These are phyloP conservation scores for Amblyteles armatorius DNA, from an alignment of 2,888 invertebrate genomes.

Conservation along the genomic window DNA sequence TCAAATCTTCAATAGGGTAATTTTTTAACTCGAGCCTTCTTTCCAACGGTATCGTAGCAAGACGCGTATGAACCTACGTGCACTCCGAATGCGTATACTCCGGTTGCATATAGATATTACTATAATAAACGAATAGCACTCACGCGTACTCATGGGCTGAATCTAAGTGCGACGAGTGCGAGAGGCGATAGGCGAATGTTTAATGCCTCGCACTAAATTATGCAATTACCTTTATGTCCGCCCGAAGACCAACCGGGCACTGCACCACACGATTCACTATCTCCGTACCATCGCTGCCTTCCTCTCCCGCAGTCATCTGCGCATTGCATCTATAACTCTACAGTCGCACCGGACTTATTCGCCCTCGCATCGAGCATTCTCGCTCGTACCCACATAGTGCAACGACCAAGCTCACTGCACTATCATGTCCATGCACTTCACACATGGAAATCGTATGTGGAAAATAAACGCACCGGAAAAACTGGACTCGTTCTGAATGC, in stretches of 20 bases:
- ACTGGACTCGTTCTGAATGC: not conserved
- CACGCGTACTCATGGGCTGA: slow-evolving; percentile 42
- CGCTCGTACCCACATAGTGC: slow-evolving; percentile 21
- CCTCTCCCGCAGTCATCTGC: slow-evolving; percentile 46
- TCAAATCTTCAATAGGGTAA: not conserved
- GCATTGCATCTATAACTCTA: slow-evolving; percentile 46
- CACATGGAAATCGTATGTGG: slow-evolving; percentile 4
- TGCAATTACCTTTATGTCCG: slow-evolving; percentile 80
- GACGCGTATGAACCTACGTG: slow-evolving; percentile 24
- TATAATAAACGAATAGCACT: slow-evolving; percentile 53
- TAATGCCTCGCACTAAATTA: slow-evolving; percentile 80
- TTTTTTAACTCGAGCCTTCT: not conserved
- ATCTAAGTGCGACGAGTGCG: slow-evolving; percentile 63
- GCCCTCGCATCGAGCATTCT: slow-evolving; percentile 29
- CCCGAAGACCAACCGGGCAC: slow-evolving; percentile 69
- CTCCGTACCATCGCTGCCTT: slow-evolving; percentile 40
- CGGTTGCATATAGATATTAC: slow-evolving; percentile 57
- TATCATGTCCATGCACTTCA: not conserved
- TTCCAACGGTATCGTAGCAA: slow-evolving; percentile 10
- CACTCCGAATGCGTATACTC: slow-evolving; percentile 60
- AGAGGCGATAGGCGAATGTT: slow-evolving; percentile 76
- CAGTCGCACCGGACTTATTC: slow-evolving; percentile 18
- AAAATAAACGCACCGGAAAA: not conserved
- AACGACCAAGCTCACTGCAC: slow-evolving; percentile 2
- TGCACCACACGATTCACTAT: slow-evolving; percentile 28